Evolutionary conservation across 1,140 invertebrate species (phyloP).

Genomic region (Heliconius eleuchia): DNA sequence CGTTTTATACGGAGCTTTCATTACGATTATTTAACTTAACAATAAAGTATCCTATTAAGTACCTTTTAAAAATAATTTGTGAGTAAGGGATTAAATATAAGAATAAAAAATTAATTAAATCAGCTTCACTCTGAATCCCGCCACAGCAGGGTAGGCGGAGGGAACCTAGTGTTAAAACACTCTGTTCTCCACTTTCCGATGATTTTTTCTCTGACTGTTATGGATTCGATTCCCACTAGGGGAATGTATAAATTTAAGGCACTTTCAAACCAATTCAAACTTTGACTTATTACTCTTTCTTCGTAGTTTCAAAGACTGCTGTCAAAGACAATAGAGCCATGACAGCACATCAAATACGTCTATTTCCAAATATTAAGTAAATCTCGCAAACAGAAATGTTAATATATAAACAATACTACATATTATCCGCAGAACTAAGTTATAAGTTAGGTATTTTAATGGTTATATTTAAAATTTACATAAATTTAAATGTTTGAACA

Average conservation of each 20-base stretch:
- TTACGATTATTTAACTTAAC: neutral
- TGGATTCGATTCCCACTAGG: too few relatives aligned
- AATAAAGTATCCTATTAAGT: too few relatives aligned
- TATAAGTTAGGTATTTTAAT: neutral
- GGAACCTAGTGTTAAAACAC: too few relatives aligned
- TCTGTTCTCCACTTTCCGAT: too few relatives aligned
- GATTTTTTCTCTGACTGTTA: too few relatives aligned
- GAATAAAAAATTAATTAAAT: too few relatives aligned
- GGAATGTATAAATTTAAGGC: neutral
- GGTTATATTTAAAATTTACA: neutral
- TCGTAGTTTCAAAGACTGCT: neutral
- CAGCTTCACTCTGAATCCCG: too few relatives aligned
- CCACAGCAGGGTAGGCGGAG: too few relatives aligned
- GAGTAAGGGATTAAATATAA: too few relatives aligned
- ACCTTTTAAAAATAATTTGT: too few relatives aligned
- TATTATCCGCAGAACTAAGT: neutral
- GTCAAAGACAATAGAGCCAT: neutral
- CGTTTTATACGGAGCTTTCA: constrained; percentile 20
- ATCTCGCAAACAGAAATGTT: neutral
- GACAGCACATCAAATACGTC: neutral
- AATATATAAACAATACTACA: neutral
- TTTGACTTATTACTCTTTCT: too few relatives aligned
- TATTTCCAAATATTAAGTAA: neutral
- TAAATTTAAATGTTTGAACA: constrained; percentile 1
- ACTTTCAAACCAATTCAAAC: too few relatives aligned